Percentiles rank a stretch among this genome's conserved stretches.
Evolutionary conservation across 2,113 vertebrate genomes (phyloP).

Genomic region (Pterocles burchelli): DNA sequence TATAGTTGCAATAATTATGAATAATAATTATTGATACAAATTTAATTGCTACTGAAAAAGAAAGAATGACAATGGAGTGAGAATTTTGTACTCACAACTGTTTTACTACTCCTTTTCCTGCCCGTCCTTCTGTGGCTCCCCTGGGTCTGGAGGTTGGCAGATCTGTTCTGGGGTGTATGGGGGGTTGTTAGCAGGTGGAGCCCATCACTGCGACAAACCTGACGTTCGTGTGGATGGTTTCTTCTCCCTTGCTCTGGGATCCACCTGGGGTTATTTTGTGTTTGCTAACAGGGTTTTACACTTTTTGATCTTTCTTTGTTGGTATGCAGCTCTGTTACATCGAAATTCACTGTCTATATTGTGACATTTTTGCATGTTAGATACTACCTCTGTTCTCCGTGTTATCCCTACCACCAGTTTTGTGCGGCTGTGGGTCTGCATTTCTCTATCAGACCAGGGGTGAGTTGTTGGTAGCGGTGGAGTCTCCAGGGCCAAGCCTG

Average conservation of each 20-base stretch:
- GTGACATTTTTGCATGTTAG: not conserved
- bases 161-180: not conserved
- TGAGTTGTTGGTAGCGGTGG: not conserved
- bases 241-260: not conserved
- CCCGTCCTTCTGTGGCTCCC: not conserved
- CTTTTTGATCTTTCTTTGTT: not conserved
- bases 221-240: not conserved
- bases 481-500: not conserved
- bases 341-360: not conserved
- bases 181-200: not conserved
- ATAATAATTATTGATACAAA: not conserved
- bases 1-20: not conserved
- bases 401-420: not conserved
- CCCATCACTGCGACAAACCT: not conserved
- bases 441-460: accelerated
- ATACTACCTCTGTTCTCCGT: not conserved
- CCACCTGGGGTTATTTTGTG: accelerated
- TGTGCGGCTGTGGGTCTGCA: not conserved
- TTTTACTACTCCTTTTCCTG: not conserved
- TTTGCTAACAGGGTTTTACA: not conserved
- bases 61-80: not conserved
- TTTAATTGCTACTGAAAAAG: not conserved
- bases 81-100: not conserved
- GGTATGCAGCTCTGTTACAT: not conserved
- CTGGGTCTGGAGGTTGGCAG: not conserved